A percentile compares a stretch with the other conserved stretches of the same genome.
Evolutionary conservation across 2,797 vertebrate genomes (phyloP).

Genomic region (Melopsittacus undulatus): DNA sequence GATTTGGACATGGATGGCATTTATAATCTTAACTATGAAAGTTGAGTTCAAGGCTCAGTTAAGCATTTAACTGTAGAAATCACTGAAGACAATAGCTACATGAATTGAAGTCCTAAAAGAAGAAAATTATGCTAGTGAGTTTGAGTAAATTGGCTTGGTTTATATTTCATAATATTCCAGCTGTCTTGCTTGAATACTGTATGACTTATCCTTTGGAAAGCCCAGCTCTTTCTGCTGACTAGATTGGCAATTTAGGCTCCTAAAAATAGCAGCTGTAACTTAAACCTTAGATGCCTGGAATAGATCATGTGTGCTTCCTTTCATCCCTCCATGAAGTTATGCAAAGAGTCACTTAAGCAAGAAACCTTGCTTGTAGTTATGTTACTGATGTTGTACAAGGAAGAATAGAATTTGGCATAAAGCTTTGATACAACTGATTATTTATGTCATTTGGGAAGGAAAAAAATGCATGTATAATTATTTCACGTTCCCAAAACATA

Average conservation of each 20-base stretch:
- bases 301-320: neutral
- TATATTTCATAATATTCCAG: constrained; percentile 38
- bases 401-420: neutral
- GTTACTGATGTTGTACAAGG: neutral
- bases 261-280: neutral
- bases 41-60: neutral
- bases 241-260: neutral
- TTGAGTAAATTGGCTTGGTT: neutral
- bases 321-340: neutral
- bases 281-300: neutral
- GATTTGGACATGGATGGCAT: neutral
- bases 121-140: neutral
- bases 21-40: neutral
- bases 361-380: neutral
- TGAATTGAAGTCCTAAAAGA: neutral
- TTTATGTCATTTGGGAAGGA: neutral
- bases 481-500: constrained; percentile 59
- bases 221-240: neutral
- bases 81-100: neutral
- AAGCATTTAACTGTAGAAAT: neutral
- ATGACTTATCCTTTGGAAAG: neutral
- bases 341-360: neutral
- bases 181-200: constrained; percentile 11
- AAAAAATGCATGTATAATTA: constrained; percentile 38
- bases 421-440: neutral